Base-by-base conservation (phyloP, 2,797 vertebrate species). In the Epinephelus coioides region DNA sequence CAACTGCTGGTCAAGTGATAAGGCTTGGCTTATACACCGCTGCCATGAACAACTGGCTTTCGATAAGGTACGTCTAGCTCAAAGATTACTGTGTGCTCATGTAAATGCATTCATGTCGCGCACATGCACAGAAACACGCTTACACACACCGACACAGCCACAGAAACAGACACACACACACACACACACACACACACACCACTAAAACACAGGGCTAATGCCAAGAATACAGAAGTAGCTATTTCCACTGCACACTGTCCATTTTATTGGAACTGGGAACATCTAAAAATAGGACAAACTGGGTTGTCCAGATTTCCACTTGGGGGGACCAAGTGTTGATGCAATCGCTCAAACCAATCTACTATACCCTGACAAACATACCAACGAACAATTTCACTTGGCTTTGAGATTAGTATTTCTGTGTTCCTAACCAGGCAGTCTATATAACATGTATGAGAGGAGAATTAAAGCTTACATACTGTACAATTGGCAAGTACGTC, bases 51-150 rank as follows among this genome's bases (percentile, higher is more conserved):
- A 69, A 74, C 67, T 71, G 57, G 1, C 60, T 63, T 54, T 47
- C 67, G 86, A 91, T 88, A 87, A 70, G 61, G 38, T 50, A 65
- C 34, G 9, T 55, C 60, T 53, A 51, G 51, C 54, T 83, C 73
- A 30, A 49, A 76, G 65, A 85, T 89, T 86, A 86, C 70, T n/a
- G 19, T 30, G 54, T 75, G 27, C 60, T 69, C 56, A 76, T 76
- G 78, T 59, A 77, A 86, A 81, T 69, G 63, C 18, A 51, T 70
- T 79, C 50, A 49, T 59, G 19, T 17, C 55, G 19, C 57, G 4
- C 57, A 40, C 23, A 19, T 30, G 30, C 19, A 21, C 34, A 21
- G 18, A 14, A 6, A n/a, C 34, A 60, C 12, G 11, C 55, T 30
- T 17, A 34, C 17, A 57, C 55, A 17, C 44, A 49, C 34, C 57